These are phyloP conservation scores for Vanacampus margaritifer DNA, from an alignment of 2,113 vertebrate genomes.

Conservation along the genomic window DNA sequence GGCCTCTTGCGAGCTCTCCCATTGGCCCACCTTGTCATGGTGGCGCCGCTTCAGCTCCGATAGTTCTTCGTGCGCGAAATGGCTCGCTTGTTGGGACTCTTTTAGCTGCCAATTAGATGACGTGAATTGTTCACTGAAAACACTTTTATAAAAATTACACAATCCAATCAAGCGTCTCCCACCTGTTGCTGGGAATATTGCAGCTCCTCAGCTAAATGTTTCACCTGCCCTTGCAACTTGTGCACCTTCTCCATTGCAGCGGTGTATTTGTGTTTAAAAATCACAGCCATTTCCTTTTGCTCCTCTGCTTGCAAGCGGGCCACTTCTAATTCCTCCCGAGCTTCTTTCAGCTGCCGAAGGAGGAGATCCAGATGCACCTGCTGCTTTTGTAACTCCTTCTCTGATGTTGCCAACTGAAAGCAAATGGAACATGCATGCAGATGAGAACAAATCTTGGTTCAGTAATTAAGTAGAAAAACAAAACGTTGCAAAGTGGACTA, in stretches of 20 bases:
- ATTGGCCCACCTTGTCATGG: slow-evolving; percentile 60
- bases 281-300: slow-evolving; percentile 33
- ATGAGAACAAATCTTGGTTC: background rate
- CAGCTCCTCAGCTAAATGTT: slow-evolving; percentile 54
- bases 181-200: slow-evolving; percentile 61
- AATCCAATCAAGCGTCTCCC: background rate
- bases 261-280: slow-evolving; percentile 67
- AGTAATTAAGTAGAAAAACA: background rate
- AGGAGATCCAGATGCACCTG: slow-evolving; percentile 36
- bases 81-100: slow-evolving; percentile 42
- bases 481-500: background rate
- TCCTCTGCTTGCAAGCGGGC: slow-evolving; percentile 27
- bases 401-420: slow-evolving; percentile 45
- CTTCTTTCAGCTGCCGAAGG: slow-evolving; percentile 35
- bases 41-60: slow-evolving; percentile 51
- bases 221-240: slow-evolving; percentile 44
- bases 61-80: slow-evolving; percentile 53
- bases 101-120: slow-evolving; percentile 24
- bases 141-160: background rate
- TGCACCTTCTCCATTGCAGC: slow-evolving; percentile 51
- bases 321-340: slow-evolving; percentile 45
- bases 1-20: slow-evolving; percentile 62
- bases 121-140: background rate
- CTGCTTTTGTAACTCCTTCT: slow-evolving; percentile 50
- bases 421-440: slow-evolving; percentile 3